Conservation (phyloP, 92 coral and sea anemone genomes). For the Phenganax subtilis region DNA sequence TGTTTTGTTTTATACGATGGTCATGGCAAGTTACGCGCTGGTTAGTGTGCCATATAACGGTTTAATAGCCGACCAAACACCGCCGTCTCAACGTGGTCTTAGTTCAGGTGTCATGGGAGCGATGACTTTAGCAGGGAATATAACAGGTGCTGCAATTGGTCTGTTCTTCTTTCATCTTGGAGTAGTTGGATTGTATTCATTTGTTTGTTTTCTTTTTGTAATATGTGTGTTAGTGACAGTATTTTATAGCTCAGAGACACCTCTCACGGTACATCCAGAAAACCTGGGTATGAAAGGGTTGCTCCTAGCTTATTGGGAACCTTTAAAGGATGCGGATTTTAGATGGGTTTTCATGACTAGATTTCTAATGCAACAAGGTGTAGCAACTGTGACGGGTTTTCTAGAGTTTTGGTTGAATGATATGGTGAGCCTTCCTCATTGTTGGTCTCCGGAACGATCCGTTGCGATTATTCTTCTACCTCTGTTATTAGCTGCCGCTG, state of each 20-base stretch:
- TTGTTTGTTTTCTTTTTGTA: constrained; percentile 77
- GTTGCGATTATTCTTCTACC: constrained; percentile 92
- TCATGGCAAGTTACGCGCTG: constrained; percentile 95
- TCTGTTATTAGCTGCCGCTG: constrained; percentile 79
- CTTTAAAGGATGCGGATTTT: constrained; percentile 91
- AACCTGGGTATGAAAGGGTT: constrained; percentile 59
- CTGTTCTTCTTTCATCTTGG: constrained; percentile 75
- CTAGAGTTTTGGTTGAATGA: constrained; percentile 98
- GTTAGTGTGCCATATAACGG: constrained; percentile 99
- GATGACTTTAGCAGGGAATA: constrained; percentile 94
- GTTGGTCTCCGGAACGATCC: constrained; percentile 96
- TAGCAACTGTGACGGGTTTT: constrained; percentile 95
- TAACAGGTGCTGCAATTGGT: constrained; percentile 92
- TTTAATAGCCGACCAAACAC: constrained; percentile 89
- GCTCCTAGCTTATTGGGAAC: constrained; percentile 94
- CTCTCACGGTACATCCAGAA: constrained; percentile 64
- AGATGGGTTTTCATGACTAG: constrained; percentile 97
- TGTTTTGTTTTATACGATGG: constrained; percentile 85
- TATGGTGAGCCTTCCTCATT: constrained; percentile 89
- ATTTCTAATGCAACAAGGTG: constrained; percentile 96
- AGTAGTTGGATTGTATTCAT: constrained; percentile 85
- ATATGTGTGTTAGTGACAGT: constrained; percentile 83
- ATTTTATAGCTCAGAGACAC: constrained; percentile 75
- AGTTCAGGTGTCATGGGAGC: constrained; percentile 99
- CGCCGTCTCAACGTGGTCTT: constrained; percentile 91